Evolutionary conservation across 2,888 invertebrate genomes (phyloP).

Genomic region (Aleiodes alternator): DNA sequence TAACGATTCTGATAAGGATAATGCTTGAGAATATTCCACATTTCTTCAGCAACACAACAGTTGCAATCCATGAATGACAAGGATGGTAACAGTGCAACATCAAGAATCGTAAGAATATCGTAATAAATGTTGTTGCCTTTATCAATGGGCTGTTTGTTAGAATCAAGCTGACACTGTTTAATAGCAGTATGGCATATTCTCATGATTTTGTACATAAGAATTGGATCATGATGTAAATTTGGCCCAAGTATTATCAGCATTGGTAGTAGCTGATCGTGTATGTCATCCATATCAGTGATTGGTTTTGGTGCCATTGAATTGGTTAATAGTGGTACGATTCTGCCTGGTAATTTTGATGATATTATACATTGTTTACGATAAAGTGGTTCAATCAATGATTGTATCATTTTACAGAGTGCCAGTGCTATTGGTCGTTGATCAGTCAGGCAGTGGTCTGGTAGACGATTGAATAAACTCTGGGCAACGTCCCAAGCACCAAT

Average conservation of each 20-base stretch:
- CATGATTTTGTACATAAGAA: constrained; percentile 91
- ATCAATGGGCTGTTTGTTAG: constrained; percentile 67
- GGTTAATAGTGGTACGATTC: constrained; percentile 74
- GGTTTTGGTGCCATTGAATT: constrained; percentile 81
- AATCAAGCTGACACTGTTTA: constrained; percentile 69
- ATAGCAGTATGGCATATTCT: constrained; percentile 75
- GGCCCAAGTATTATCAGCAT: constrained; percentile 92
- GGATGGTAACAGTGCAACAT: constrained; percentile 92
- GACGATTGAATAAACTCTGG: constrained; percentile 84
- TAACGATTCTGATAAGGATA: constrained; percentile 91
- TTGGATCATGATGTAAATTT: constrained; percentile 90
- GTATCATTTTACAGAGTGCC: constrained; percentile 87
- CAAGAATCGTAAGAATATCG: constrained; percentile 90
- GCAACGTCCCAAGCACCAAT: constrained; percentile 95
- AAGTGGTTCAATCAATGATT: constrained; percentile 90
- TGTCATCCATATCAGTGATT: constrained; percentile 83
- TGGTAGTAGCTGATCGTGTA: constrained; percentile 87
- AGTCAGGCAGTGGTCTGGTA: constrained; percentile 89
- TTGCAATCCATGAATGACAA: constrained; percentile 95
- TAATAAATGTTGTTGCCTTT: constrained; percentile 80
- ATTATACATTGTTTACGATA: constrained; percentile 89
- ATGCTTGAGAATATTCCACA: constrained; percentile 92
- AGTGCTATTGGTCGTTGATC: constrained; percentile 87
- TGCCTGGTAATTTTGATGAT: constrained; percentile 82
- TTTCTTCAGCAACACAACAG: constrained; percentile 97